Evolutionary conservation across 2,113 vertebrate genomes (phyloP), one percentile per base, ranked within the genome.

Genomic region (Urocolius indicus): DNA sequence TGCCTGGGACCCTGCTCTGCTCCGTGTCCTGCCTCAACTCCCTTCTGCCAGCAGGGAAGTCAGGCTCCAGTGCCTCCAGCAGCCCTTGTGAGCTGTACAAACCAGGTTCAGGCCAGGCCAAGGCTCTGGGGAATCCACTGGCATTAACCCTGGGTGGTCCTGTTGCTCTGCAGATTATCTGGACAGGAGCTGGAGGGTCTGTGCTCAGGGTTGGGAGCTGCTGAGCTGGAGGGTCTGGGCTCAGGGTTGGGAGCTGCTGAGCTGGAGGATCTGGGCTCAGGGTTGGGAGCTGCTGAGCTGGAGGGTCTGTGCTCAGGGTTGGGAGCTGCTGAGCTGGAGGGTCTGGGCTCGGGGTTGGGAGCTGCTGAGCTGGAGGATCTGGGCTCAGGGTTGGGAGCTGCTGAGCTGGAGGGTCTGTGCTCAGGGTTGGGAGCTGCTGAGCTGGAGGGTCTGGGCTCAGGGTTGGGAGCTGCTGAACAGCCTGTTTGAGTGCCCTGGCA

Each of bases 91-190:
- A 45, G 32, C 79, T 85, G 13, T 6, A 10, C 52, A 86, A 89
- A 79, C 30, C 49, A 66, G 29, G 29, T 2, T 75, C 54, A 81
- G 32, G 29, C 75, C 78, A 66, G 87, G 81, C 41, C 73, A 71
- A 34, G 36, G 59, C 85, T 89, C 84, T 48, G 8, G 4, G 45
- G 71, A 66, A 85, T 93, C 71, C 72, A 23, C 34, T 3, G 2
- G 78, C 36, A 41, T 90, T 90, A 77, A 32, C 51, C 43, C 5
- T 8, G 29, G 43, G 61, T 5, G 3, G 18, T 69, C 30, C 59
- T 30, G 45, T 13, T 63, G 68, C 79, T 71, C 75, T 80, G 55
- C 43, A 59, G 78, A 77, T 93, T 59, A 95, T 93, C 93, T 86
- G 65, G 48, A 22, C 32, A 79, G 5, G 9, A 81, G 48, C 32